Conservation (phyloP, 2,888 invertebrate genomes). For the Pogonocherus hispidulus region DNA sequence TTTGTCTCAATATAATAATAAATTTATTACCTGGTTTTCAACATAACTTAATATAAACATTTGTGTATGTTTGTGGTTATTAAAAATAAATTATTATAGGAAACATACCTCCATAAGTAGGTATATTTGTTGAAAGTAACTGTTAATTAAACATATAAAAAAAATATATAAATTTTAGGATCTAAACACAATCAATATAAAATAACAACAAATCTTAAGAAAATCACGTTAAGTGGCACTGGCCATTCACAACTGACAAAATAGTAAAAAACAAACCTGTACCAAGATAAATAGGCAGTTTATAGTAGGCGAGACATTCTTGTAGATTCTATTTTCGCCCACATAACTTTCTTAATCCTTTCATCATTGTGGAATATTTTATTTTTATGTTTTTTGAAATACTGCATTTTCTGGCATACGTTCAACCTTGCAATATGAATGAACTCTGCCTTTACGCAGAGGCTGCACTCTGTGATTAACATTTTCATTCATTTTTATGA, state of each 20-base stretch:
- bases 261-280: constrained; percentile 13
- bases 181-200: no score
- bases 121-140: no score
- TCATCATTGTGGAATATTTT: constrained; percentile 55
- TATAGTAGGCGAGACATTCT: constrained; percentile 46
- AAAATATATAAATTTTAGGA: no score
- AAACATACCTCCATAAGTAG: no score
- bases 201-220: neutral
- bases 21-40: no score
- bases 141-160: no score
- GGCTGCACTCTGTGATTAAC: constrained; percentile 26
- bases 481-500: constrained; percentile 25
- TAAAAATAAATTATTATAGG: no score
- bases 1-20: no score
- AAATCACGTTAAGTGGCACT: neutral
- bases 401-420: constrained; percentile 55
- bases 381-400: constrained; percentile 45
- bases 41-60: no score
- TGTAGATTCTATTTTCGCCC: constrained; percentile 53
- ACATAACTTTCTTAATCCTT: constrained; percentile 54
- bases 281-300: constrained; percentile 38
- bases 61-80: no score
- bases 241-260: constrained; percentile 9
- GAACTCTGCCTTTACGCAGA: constrained; percentile 55
- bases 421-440: constrained; percentile 61